Conservation (phyloP, 2,113 vertebrate species). For the Uropsilus gracilis region DNA sequence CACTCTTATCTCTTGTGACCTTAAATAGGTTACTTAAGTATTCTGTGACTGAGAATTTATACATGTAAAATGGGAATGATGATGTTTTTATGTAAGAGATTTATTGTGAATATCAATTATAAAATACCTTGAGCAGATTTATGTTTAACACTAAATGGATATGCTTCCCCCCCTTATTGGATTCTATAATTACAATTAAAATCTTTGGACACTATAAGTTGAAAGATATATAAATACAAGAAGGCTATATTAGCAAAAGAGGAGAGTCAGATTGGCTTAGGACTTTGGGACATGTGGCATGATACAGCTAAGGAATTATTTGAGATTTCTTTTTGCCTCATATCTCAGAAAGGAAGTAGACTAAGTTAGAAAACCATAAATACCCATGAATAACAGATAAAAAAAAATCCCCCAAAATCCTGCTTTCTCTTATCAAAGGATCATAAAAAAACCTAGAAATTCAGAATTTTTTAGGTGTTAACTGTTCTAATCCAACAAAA, state of each 20-base stretch:
- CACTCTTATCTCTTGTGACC: neutral
- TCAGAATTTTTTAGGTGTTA: neutral
- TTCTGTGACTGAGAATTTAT: neutral
- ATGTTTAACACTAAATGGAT: neutral
- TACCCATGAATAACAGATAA: neutral
- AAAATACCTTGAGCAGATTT: neutral
- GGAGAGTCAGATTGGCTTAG: neutral
- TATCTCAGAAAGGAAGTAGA: neutral
- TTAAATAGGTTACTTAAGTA: neutral
- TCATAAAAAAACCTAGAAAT: neutral
- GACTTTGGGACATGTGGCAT: neutral
- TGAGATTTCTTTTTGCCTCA: neutral
- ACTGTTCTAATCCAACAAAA: neutral
- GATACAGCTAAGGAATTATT: neutral
- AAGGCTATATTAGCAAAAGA: neutral
- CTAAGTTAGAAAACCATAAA: neutral
- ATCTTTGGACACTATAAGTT: neutral
- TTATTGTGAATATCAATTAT: neutral
- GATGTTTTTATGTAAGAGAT: neutral
- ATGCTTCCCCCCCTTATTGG: neutral
- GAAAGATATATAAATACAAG: neutral
- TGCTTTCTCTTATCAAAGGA: neutral
- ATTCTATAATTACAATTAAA: neutral
- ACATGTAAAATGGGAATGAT: neutral
- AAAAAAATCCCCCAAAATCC: neutral